Evolutionary conservation across 92 coral and sea anemone genomes (phyloP).

Genomic region (Chrysogorgia sp.): DNA sequence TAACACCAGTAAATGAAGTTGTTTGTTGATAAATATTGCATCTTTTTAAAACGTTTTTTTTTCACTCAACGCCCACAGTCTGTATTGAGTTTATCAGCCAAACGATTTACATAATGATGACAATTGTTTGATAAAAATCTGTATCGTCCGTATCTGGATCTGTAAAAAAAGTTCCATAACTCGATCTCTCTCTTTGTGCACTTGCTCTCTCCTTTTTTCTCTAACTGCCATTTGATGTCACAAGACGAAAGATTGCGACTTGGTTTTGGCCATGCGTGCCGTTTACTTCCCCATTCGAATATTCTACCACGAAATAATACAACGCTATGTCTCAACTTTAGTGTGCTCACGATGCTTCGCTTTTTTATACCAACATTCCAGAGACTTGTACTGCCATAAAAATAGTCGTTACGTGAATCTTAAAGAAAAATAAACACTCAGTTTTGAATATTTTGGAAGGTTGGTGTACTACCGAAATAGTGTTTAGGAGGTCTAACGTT

Average conservation of each 20-base stretch:
- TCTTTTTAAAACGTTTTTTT: neutral
- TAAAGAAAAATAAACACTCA: neutral
- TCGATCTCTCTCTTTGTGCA: slow-evolving; percentile 5
- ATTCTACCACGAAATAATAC: neutral
- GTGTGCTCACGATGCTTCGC: slow-evolving; percentile 5
- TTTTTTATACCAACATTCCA: neutral
- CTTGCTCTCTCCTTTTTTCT: neutral
- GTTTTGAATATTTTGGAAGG: neutral
- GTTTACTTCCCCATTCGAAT: slow-evolving; percentile 25
- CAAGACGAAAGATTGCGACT: slow-evolving; percentile 9
- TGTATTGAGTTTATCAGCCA: neutral
- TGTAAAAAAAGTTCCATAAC: neutral
- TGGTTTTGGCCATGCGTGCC: slow-evolving; percentile 3
- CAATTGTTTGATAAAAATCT: slow-evolving; percentile 13
- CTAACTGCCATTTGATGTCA: neutral
- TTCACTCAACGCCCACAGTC: slow-evolving; percentile 22
- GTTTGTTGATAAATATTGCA: too few species aligned
- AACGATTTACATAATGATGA: slow-evolving; percentile 38
- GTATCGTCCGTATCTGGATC: neutral
- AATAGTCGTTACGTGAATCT: neutral
- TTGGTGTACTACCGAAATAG: too few species aligned
- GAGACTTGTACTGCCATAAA: neutral
- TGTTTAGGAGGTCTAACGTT: too few species aligned
- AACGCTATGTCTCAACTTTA: neutral
- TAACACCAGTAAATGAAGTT: neutral